Conservation (phyloP, 2,113 vertebrate genomes). For the Tragelaphus imberbis region DNA sequence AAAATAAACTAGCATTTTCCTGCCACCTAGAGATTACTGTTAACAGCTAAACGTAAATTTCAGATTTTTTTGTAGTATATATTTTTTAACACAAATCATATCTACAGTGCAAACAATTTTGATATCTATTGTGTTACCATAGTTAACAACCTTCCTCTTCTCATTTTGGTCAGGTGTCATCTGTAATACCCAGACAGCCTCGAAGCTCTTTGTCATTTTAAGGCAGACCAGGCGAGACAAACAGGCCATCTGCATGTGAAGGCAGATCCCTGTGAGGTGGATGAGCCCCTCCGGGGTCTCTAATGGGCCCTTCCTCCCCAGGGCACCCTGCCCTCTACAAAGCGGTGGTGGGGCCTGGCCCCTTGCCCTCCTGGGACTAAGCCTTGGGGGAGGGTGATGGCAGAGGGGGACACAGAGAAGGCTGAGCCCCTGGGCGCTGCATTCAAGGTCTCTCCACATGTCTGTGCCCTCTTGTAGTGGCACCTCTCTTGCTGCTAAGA, state of each 20-base stretch:
- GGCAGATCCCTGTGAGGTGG: neutral
- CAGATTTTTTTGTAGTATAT: neutral
- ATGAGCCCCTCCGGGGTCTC: neutral
- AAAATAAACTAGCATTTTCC: neutral
- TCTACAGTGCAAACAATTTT: neutral
- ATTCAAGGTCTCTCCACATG: neutral
- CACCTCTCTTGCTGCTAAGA: neutral
- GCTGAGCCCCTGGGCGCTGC: neutral
- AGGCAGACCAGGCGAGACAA: neutral
- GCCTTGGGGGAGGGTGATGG: fast-evolving
- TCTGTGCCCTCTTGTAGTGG: neutral
- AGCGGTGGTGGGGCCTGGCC: neutral
- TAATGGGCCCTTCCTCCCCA: neutral
- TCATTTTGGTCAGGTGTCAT: neutral
- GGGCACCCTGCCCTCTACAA: neutral
- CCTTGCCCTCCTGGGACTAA: neutral
- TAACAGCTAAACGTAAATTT: neutral
- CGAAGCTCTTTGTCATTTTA: slow-evolving; percentile 29
- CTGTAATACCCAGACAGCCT: neutral
- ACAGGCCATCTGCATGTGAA: neutral
- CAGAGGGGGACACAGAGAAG: neutral
- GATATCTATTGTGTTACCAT: neutral
- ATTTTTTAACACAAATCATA: slow-evolving; percentile 11
- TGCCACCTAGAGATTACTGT: neutral
- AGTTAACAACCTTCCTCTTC: neutral